Evolutionary conservation across 2,113 vertebrate genomes (phyloP), one percentile per base, ranked within the genome.

Genomic region (Beaufortia kweichowensis): DNA sequence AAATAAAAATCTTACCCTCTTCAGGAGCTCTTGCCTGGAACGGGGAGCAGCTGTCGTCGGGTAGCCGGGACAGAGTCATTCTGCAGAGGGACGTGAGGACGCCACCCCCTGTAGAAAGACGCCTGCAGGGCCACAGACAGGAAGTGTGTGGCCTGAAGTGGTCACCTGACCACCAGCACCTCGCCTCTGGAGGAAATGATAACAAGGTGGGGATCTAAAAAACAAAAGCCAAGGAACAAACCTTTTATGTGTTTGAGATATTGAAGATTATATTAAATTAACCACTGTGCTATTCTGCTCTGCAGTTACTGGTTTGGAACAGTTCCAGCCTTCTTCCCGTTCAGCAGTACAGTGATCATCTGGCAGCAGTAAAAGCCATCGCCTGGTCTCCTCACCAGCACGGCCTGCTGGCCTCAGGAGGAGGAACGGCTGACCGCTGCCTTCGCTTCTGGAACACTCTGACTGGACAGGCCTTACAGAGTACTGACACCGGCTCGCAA

Each of bases 111-210:
- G 87, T 88, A 4, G 92, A 93, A 84, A 87, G 91, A 79, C 84
- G 92, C 79, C 85, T 93, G 21, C 92, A 93, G 79, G 92, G 92
- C 24, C 92, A 93, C 89, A 79, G 91, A 35, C 92, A 93, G 71
- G 92, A 93, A 83, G 92, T 93, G 79, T 93, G 92, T 1, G 92
- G 92, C 3, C 90, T 93, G 28, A 93, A 92, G 79, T 93, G 92
- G 92, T 92, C 92, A n/a, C 92, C 92, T 0, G 92, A 93, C 83
- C 92, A 92, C 86, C 92, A 93, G 88, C 92, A 93, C 80, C 90
- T 93, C 0, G 92, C 92, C 0, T 93, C 92, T 0, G 91, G 92
- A 57, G 92, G 92, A 81, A 93, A 93, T 39, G 92, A 93, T 85
- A 93, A 93, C 88, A 93, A 92, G 86, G 92, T 92, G 76, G 76